Base-by-base conservation (phyloP, 2,797 vertebrate genomes). In the Epinephelus awoara region DNA sequence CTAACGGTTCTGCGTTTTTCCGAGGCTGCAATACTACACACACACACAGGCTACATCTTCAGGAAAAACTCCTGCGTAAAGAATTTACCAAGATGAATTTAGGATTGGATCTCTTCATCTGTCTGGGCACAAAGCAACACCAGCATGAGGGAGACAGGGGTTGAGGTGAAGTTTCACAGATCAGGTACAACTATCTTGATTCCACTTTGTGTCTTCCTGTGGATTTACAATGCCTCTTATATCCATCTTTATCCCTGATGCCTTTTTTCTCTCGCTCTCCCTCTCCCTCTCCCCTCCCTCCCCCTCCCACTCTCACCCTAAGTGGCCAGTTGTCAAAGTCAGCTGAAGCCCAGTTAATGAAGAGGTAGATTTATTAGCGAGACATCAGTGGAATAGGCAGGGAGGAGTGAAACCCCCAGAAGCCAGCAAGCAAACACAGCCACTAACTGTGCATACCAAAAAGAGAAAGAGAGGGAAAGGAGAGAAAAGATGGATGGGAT, bases 291-390 rank as follows among this genome's bases (percentile, higher is more conserved):
- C 13, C 15, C 8, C 27, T 27, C 66, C 54, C 54, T 47, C 25
- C 52, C 25, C 44, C 71, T 75, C 80, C 59, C n/a, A 10, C 77
- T 83, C 82, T 87, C 80, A 78, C 61, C 57, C 77, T 87, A 90
- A 93, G 90, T 91, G 88, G 79, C 78, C 75, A 92, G 88, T 91
- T 94, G 89, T 93, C 92, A 94, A 93, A 95, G 88, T 95, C 92
- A 93, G 91, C 86, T 89, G 85, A 90, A 91, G 89, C 88, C 70
- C 57, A 76, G 75, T 90, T 93, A 93, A 95, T 93, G 88, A 93
- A 94, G 89, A 91, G 79, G 80, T 84, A 83, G 89, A 92, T 92
- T 94, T 91, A 93, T 90, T 86, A 91, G 87, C 21, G 1, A 79
- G 68, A 81, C 64, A 85, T 91, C 89, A 77, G 77, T 75, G 76